A percentile compares a stretch with the other conserved stretches of the same genome.
These are phyloP conservation scores for Trinectes maculatus DNA, from an alignment of 2,113 vertebrate genomes.

Conservation along the genomic window DNA sequence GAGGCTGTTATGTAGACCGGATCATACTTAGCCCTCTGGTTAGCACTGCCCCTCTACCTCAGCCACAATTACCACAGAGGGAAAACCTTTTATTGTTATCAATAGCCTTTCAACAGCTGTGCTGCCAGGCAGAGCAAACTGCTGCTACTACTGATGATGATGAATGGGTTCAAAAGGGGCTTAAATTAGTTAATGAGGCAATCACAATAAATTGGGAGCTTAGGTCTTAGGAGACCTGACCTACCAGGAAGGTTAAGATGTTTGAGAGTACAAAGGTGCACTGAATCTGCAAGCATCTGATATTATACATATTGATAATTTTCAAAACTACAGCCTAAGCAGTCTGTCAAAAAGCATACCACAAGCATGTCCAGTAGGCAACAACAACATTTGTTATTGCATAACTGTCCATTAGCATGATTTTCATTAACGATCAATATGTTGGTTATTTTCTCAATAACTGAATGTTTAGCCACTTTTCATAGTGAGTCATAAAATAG, in stretches of 20 bases:
- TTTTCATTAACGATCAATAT: no score
- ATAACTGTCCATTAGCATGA: no score
- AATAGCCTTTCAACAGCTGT: slow-evolving; percentile 30
- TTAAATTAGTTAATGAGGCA: background rate
- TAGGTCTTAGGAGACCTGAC: background rate
- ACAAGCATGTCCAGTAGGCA: no score
- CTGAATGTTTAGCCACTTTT: no score
- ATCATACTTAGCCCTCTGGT: slow-evolving; percentile 31
- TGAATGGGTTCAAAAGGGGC: background rate
- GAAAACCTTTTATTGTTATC: slow-evolving; percentile 59
- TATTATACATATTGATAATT: no score
- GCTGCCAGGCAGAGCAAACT: slow-evolving; percentile 25
- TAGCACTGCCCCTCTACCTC: slow-evolving; percentile 47
- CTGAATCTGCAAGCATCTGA: no score
- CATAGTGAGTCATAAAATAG: no score
- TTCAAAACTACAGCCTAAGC: no score
- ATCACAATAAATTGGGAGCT: background rate
- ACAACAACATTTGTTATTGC: no score
- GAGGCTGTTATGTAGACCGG: slow-evolving; percentile 13
- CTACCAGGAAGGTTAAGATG: background rate
- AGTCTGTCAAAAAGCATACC: no score
- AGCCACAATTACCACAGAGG: slow-evolving; percentile 36
- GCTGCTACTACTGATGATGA: slow-evolving; percentile 3
- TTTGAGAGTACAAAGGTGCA: background rate
- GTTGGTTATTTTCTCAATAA: no score